Percentiles rank a stretch among this genome's conserved stretches.
These are phyloP conservation scores for Alligator mississippiensis DNA, from an alignment of 2,113 vertebrate genomes.

Conservation along the genomic window DNA sequence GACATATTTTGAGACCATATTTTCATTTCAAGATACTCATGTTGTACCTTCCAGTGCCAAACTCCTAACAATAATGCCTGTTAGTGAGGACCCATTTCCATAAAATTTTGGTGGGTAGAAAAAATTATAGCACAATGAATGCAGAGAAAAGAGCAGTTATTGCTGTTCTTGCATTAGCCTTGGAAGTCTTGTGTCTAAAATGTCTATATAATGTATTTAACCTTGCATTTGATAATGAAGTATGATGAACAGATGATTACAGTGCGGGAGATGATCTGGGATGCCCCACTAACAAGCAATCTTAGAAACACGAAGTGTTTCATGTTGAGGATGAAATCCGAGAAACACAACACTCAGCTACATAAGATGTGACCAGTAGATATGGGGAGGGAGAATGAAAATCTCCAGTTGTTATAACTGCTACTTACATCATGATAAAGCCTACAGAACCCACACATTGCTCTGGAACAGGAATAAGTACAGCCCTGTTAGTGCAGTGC, in stretches of 20 bases:
- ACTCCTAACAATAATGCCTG: neutral
- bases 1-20: neutral
- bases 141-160: constrained; percentile 45
- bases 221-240: constrained; percentile 50
- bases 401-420: neutral
- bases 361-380: neutral
- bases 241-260: neutral
- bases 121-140: constrained; percentile 5
- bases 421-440: neutral
- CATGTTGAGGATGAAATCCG: neutral
- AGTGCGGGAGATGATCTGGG: neutral
- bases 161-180: constrained; percentile 60
- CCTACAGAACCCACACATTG: neutral
- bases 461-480: no score
- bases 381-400: neutral
- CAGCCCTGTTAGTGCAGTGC: no score
- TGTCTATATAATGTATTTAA: constrained; percentile 58
- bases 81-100: constrained; percentile 8
- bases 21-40: constrained; percentile 40
- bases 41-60: neutral
- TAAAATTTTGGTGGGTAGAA: neutral
- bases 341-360: neutral
- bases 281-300: neutral
- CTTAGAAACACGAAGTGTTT: fast-evolving
- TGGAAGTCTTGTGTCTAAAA: constrained; percentile 32